These are phyloP conservation scores for Rhorus exstirpatorius DNA, from an alignment of 2,888 invertebrate species.

Conservation along the genomic window DNA sequence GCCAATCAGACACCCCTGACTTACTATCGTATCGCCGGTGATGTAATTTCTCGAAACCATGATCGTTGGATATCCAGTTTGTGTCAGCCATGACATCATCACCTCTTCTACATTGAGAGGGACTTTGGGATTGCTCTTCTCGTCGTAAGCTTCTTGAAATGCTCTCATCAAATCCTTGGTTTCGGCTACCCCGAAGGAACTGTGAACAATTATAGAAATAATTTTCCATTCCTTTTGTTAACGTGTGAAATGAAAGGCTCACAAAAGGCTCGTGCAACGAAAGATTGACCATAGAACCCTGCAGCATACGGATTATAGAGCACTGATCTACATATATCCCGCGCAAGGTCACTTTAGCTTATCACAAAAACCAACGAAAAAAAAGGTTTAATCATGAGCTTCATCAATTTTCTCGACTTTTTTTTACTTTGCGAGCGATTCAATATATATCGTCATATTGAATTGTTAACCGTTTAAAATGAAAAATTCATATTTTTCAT, in stretches of 20 bases:
- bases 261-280: neutral
- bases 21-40: slow-evolving; percentile 66
- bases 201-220: slow-evolving; percentile 20
- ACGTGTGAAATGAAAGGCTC: neutral
- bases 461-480: too few relatives aligned
- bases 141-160: slow-evolving; percentile 69
- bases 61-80: slow-evolving; percentile 85
- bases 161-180: slow-evolving; percentile 75
- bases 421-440: too few relatives aligned
- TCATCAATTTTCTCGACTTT: too few relatives aligned
- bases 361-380: too few relatives aligned
- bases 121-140: slow-evolving; percentile 61
- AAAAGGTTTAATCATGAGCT: too few relatives aligned
- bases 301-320: too few relatives aligned
- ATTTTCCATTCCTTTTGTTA: neutral
- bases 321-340: too few relatives aligned
- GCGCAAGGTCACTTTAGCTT: too few relatives aligned
- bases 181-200: slow-evolving; percentile 69
- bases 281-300: too few relatives aligned
- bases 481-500: too few relatives aligned
- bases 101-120: slow-evolving; percentile 80
- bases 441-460: too few relatives aligned
- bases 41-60: slow-evolving; percentile 79
- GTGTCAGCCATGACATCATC: slow-evolving; percentile 85
- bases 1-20: slow-evolving; percentile 65